Evolutionary conservation across 2,797 vertebrate genomes (phyloP), one percentile per base, ranked within the genome.

Genomic region (Catostomus latipinnis): DNA sequence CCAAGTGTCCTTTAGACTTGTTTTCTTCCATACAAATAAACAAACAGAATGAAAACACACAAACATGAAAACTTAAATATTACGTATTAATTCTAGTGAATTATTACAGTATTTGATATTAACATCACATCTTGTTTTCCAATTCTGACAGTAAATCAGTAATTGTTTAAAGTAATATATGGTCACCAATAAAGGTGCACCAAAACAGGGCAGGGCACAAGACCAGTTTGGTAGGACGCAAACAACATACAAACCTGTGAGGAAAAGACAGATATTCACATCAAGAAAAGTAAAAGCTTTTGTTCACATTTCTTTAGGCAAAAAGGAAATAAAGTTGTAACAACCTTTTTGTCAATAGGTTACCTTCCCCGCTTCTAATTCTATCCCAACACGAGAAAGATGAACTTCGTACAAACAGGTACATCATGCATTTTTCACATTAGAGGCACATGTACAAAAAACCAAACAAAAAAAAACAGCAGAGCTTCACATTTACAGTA

Each of bases 161-260:
- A 85, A 85, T 89, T 86, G 84, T 87, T 91, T 87, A 90, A 90
- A 88, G 90, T 91, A 91, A 88, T 77, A 90, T 91, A 90, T 53
- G 65, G 13, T 58, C 58, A 86, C 82, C 65, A 88, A 90, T 34
- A 87, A 89, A 80, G 84, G 82, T 60, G 63, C 65, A 76, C 63
- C 34, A 89, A 84, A 81, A 88, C 82, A 70, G 22, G 82, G 80
- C 69, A 85, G 84, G 84, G 84, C 12, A 34, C 81, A 63, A 83
- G 83, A 80, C 16, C 57, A 50, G 57, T 73, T 73, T 22, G 16
- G 8, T 11, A 12, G 54, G 87, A 90, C 86, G 93, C 85, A 78
- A 83, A 91, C 63, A 71, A 80, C 76, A 74, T 63, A 80, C 57
- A 76, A 63, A 76, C 58, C 57, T n/a, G 48, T 45, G 48, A 68